phyloP scores from a whole-genome alignment of 2,113 vertebrate genomes.

The Ursus arctos region DNA sequence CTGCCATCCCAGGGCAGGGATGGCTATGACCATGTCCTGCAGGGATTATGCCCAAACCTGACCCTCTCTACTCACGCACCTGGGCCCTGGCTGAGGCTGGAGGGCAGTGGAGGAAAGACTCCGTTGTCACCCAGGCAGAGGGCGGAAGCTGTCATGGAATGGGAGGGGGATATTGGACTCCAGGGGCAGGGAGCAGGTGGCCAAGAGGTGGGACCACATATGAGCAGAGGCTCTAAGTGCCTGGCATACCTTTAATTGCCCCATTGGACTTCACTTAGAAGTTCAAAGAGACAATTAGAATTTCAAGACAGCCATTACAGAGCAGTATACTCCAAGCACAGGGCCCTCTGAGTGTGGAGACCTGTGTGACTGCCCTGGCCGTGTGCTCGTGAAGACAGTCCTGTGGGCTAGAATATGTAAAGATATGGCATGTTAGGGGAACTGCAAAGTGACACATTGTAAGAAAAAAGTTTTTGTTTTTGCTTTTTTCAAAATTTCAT shows the following conservation, averaged over 20 bases:
- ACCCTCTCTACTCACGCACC: background rate
- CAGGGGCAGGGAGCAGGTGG: background rate
- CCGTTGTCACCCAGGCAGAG: background rate
- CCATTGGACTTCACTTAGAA: background rate
- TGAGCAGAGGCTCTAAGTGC: background rate
- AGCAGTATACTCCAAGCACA: background rate
- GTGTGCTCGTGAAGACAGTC: background rate
- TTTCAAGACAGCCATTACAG: background rate
- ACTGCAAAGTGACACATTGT: background rate
- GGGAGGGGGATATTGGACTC: background rate
- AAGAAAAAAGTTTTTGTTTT: background rate
- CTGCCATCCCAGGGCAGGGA: background rate
- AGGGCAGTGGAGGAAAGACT: background rate
- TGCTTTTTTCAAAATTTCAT: background rate
- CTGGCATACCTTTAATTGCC: background rate
- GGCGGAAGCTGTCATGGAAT: background rate
- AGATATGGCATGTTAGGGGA: background rate
- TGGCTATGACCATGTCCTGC: background rate
- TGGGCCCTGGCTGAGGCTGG: background rate
- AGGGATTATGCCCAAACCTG: background rate
- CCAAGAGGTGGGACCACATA: background rate
- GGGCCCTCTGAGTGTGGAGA: background rate
- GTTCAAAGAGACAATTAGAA: background rate
- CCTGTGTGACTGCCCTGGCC: background rate
- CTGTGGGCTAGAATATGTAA: background rate